Base-by-base conservation (phyloP, 2,113 vertebrate species). In the Silurus glanis region DNA sequence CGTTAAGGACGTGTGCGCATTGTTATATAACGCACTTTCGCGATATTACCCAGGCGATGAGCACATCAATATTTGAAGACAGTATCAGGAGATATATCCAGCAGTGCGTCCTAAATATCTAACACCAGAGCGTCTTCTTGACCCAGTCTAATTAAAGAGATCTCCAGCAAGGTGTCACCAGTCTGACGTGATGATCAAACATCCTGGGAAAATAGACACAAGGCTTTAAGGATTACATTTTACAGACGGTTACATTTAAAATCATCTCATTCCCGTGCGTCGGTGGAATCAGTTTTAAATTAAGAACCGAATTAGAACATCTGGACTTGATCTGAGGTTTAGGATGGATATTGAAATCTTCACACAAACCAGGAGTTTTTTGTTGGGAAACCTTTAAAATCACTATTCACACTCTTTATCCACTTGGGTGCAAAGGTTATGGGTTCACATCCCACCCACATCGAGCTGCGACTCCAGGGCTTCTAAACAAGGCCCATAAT, bases 1-100 rank as follows among this genome's bases (percentile, higher is more conserved):
- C 82, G 71, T 71, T 80, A 83, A 53, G 25, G 17, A 79, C 23
- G 23, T 13, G 23, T 47, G 10, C 12, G 3, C 28, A 49, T 53
- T 71, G 51, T 87, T 87, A 81, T 72, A 80, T 81, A 81, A 87
- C 67, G 78, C 53, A 82, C 74, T 85, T 78, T 37, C 21, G 47
- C 87, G 49, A 81, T 80, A 28, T 75, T 49, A 71, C 80, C 47
- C 56, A 85, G 59, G 37, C 49, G 75, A 58, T 67, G 28, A 55
- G 87, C 17, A 13, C 58, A 83, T 84, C 37, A 87, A 87, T 71
- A 80, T 59, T 80, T 84, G 25, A 88, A 75, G 49, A 81, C 56
- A 55, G 16, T 80, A 87, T 64, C 67, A 75, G 72, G 51, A 56
- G 62, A 53, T 25, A 1, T 37, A 56, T 88, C 83, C 69, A 85